Base-by-base conservation (phyloP, 1,140 invertebrate genomes). In the Manduca sexta region DNA sequence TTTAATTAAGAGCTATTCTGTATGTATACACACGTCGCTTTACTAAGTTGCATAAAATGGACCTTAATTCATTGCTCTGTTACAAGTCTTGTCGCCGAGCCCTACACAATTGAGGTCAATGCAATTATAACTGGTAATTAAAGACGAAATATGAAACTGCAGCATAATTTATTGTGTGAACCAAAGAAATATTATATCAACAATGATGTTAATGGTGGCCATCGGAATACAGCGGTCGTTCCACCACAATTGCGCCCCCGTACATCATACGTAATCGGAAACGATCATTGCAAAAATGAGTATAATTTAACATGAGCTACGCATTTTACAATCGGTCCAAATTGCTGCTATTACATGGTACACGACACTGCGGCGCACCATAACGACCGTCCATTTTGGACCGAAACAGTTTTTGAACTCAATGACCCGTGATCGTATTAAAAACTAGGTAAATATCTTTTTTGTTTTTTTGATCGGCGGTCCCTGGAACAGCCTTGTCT, bases 261-360 rank as follows among this genome's bases (percentile, higher is more conserved):
- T 59, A 52, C 62, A 73, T 80, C 76, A 79, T 63, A 58, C 64
- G 67, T 77, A 79, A 80, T 77, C 75, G 77, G 75, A 81, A 81
- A 67, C 74, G 73, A 83, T 83, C 75, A 74, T 70, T 79, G 75
- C 72, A 70, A 64, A 72, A 79, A 76, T 69, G 74, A 79, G 66
- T 67, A 71, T 80, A 79, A 80, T 80, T 80, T 74, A 71, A 62
- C 60, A 56, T 63, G 68, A 69, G 70, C 60, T 55, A 60, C 62
- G 56, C 60, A 69, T 78, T 74, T 78, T 69, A 64, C 66, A 74
- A 55, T 64, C 68, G 55, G 48, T 59, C 65, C 69, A 74, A 79
- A 82, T 79, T 71, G 63, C 69, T 48, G 52, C 62, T 63, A 72
- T 82, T 82, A 79, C 51, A 61, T 58, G 52, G 57, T 65, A 58